Percentiles rank a stretch among this genome's conserved stretches.
These are phyloP conservation scores for Myanophis thanlyinensis DNA, from an alignment of 2,113 vertebrate species.

Conservation along the genomic window DNA sequence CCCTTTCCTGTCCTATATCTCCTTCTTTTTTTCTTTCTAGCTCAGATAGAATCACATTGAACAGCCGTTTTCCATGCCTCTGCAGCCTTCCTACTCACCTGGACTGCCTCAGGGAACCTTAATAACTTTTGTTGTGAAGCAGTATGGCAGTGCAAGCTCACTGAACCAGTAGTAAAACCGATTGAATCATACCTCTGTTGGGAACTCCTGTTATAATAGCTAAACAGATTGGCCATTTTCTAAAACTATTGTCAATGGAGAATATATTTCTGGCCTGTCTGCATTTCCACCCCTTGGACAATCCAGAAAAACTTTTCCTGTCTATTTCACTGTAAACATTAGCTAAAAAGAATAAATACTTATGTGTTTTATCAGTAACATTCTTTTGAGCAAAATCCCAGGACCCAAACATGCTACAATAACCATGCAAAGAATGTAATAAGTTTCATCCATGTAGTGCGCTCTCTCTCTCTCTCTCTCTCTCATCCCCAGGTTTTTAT, in stretches of 20 bases:
- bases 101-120: too few relatives aligned
- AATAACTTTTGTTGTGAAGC: too few relatives aligned
- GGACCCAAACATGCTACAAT: slow-evolving; percentile 53
- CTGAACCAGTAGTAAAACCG: too few relatives aligned
- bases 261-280: background rate
- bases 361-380: slow-evolving; percentile 60
- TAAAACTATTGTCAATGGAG: background rate
- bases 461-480: background rate
- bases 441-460: slow-evolving; percentile 37
- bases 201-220: too few relatives aligned
- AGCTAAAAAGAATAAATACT: slow-evolving; percentile 40
- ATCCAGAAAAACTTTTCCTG: slow-evolving; percentile 21
- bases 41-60: too few relatives aligned
- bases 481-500: slow-evolving; percentile 49
- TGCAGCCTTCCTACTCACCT: too few relatives aligned
- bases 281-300: slow-evolving; percentile 1
- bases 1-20: too few relatives aligned
- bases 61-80: too few relatives aligned
- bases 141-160: too few relatives aligned
- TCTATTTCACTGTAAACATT: slow-evolving; percentile 46
- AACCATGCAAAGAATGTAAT: slow-evolving; percentile 63
- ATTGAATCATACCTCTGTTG: too few relatives aligned
- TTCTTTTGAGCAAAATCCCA: slow-evolving; percentile 54
- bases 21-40: too few relatives aligned
- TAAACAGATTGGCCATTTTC: slow-evolving; percentile 12